Evolutionary conservation across 2,113 vertebrate species (phyloP).

Genomic region (Sinocyclocheilus rhinocerous): DNA sequence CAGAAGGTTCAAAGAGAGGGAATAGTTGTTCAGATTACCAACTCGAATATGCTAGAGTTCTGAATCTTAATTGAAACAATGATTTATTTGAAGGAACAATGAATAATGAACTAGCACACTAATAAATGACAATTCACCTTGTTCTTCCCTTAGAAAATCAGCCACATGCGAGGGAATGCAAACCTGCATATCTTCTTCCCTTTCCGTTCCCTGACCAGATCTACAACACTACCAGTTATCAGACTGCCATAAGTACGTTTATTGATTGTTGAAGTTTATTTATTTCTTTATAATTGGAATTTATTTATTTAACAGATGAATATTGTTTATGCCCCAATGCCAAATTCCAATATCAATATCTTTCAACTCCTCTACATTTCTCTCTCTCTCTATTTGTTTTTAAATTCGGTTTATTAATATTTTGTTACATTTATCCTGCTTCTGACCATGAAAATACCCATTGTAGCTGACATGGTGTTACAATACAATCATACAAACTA

Average conservation of each 20-base stretch:
- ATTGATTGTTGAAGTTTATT: neutral
- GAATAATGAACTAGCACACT: neutral
- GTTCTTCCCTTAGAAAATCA: conserved; percentile 81
- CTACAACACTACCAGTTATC: conserved; percentile 85
- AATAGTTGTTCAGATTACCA: neutral
- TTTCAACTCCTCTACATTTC: neutral
- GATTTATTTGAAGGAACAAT: neutral
- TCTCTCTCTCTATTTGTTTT: too few relatives aligned
- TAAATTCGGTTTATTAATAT: too few relatives aligned
- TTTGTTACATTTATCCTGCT: too few relatives aligned
- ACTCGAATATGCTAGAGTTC: too few relatives aligned
- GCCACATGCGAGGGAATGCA: conserved; percentile 83
- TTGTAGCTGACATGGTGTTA: too few relatives aligned
- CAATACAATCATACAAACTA: too few relatives aligned
- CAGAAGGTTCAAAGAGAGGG: neutral
- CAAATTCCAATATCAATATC: too few relatives aligned
- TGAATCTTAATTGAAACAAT: neutral
- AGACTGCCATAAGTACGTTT: conserved; percentile 88
- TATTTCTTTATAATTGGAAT: neutral
- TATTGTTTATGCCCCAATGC: neutral
- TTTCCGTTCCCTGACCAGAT: conserved; percentile 83
- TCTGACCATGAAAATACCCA: too few relatives aligned
- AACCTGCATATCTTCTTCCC: conserved; percentile 88
- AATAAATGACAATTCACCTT: conserved; percentile 1
- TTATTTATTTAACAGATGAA: neutral